phyloP scores from a whole-genome alignment of 2,113 vertebrate genomes.

The Erinaceus europaeus region DNA sequence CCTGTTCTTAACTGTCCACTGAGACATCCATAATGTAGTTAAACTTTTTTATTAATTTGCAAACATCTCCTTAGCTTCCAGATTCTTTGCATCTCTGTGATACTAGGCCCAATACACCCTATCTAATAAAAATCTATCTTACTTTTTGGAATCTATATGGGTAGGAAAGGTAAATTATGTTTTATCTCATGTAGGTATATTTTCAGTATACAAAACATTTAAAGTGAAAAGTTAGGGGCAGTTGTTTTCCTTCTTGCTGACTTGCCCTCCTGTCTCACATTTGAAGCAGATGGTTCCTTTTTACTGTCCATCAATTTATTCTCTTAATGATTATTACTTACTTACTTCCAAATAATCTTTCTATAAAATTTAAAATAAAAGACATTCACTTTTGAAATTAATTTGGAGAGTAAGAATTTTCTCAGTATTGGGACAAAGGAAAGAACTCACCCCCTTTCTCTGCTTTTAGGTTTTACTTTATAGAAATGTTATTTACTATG shows the following conservation, averaged over 20 bases:
- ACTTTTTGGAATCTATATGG: not conserved
- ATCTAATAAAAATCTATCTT: not conserved
- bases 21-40: not conserved
- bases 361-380: no score
- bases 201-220: not conserved
- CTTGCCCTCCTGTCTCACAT: no score
- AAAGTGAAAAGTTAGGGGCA: not conserved
- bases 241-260: no score
- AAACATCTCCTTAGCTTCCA: conserved; percentile 19
- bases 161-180: not conserved
- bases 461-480: not conserved
- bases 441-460: not conserved
- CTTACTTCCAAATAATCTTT: no score
- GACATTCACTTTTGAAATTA: conserved; percentile 23
- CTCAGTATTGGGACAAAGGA: accelerated
- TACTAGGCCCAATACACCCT: not conserved
- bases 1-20: not conserved
- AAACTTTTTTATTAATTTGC: conserved; percentile 39
- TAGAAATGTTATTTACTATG: not conserved
- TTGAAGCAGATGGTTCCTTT: no score
- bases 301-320: no score
- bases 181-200: not conserved
- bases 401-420: not conserved
- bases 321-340: no score
- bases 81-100: conserved; percentile 24